phyloP scores from a whole-genome alignment of 2,797 vertebrate species.

The Phyllotis vaccarum region DNA sequence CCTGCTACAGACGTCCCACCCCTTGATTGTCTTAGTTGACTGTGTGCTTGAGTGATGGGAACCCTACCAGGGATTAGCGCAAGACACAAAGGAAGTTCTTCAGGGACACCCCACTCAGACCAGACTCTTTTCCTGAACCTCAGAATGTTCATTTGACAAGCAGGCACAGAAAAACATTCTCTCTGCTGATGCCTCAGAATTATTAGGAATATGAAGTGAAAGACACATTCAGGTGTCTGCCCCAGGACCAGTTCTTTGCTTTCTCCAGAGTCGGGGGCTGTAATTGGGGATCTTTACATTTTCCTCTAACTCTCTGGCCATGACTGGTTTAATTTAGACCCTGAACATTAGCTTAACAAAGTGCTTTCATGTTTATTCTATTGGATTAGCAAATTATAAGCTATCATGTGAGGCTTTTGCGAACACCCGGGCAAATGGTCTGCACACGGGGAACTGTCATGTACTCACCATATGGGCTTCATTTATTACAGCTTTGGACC shows the following conservation, averaged over 20 bases:
- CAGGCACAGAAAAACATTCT: background rate
- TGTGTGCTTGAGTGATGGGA: background rate
- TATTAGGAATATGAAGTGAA: background rate
- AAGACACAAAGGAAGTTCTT: background rate
- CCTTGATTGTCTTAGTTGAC: background rate
- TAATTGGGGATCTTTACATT: background rate
- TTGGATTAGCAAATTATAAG: conserved; percentile 87
- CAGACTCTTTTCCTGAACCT: background rate
- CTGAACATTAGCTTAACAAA: conserved; percentile 87
- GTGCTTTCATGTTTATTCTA: conserved; percentile 86
- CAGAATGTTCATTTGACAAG: conserved; percentile 16
- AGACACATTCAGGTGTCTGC: background rate
- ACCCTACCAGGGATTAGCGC: background rate
- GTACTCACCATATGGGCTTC: conserved; percentile 86
- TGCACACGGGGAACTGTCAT: conserved; percentile 75
- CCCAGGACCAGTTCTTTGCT: background rate
- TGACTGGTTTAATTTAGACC: conserved; percentile 84
- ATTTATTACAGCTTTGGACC: conserved; percentile 88
- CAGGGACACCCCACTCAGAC: background rate
- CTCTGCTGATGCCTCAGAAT: background rate
- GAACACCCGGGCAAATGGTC: conserved; percentile 82
- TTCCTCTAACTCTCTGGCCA: conserved; percentile 52
- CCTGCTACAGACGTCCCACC: background rate
- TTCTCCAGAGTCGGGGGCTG: conserved; percentile 6
- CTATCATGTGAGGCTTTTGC: conserved; percentile 82